Evolutionary conservation across 2,113 vertebrate species (phyloP), one percentile per base, ranked within the genome.

Genomic region (Sturnira hondurensis): DNA sequence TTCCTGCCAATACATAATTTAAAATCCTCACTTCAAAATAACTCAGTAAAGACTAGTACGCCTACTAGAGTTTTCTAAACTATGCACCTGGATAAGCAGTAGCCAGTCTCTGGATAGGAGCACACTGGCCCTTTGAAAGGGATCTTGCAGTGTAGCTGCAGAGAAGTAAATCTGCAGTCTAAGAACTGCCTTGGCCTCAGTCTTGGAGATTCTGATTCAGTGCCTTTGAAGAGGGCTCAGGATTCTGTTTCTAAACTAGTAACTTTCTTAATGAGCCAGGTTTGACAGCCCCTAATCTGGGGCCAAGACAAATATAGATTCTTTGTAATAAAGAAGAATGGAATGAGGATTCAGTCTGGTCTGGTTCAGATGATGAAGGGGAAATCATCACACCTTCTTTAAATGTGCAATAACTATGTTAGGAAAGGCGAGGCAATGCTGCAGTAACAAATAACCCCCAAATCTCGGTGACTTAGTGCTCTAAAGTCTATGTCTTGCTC

Each of bases 1-100:
- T 95, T 93, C 56, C 85, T 90, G 80, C 92, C 71, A 92, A 90
- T 91, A 82, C 87, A 86, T 73, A 82, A 93, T 95, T 96, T 95
- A 56, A 96, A 94, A 84, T 82, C 47, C 24, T 95, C 92, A 82
- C 87, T 97, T 96, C 78, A 90, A 36, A 92, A 90, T 95, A 43
- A 91, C 92, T 91, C 92, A 71, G 67, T 73, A 71, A 93, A 70
- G 65, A 36, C 85, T 91, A 54, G 38, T 36, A 93, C 87, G 24
- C 10, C 38, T 36, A 78, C 24, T 12, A 80, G 82, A 70, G 83
- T 87, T 33, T 80, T 71, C 41, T 95, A 22, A 52, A 10, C 43
- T 61, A 12, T 33, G 17, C 33, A 50, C 41, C 47, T 86, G 65
- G 68, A 26, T 4, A 81, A 63, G 28, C 9, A 43, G 14, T 58